Conservation (phyloP, 2,113 vertebrate species). For the Limnothrissa miodon region DNA sequence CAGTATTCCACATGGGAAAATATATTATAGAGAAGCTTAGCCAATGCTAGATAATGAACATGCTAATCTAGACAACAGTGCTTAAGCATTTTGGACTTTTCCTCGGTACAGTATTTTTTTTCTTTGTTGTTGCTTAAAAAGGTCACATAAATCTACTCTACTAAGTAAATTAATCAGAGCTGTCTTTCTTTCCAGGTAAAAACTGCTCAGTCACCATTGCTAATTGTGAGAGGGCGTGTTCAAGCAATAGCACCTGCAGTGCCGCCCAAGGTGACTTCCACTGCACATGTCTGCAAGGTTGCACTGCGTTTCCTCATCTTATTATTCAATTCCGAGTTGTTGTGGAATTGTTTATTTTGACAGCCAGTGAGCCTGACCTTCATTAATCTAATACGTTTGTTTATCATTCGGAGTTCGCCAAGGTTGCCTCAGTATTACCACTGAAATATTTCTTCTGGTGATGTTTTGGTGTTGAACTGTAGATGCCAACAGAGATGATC, state of each 20-base stretch:
- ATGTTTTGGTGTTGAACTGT: neutral
- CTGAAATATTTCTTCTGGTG: conserved; percentile 3
- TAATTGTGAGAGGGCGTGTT: conserved; percentile 66
- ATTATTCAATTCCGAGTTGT: conserved; percentile 22
- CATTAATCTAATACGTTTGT: conserved; percentile 16
- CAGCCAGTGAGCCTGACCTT: conserved; percentile 15
- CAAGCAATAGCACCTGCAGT: conserved; percentile 70
- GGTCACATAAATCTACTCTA: no score
- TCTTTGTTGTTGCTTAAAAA: no score
- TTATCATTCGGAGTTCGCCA: neutral
- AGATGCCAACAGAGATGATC: conserved; percentile 5
- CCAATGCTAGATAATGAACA: no score
- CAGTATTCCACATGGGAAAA: no score
- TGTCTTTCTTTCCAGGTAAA: conserved; percentile 71
- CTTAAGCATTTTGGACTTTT: no score
- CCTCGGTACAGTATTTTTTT: no score
- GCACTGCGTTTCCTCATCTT: conserved; percentile 8
- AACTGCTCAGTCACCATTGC: conserved; percentile 71
- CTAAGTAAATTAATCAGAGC: conserved; percentile 25
- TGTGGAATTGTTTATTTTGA: conserved; percentile 17
- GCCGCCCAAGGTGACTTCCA: conserved; percentile 32
- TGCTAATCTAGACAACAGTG: no score
- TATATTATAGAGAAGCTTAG: no score
- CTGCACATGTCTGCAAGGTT: conserved; percentile 50
- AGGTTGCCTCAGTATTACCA: neutral